phyloP scores from a whole-genome alignment of 2,113 vertebrate genomes.

The Solenodon paradoxus region DNA sequence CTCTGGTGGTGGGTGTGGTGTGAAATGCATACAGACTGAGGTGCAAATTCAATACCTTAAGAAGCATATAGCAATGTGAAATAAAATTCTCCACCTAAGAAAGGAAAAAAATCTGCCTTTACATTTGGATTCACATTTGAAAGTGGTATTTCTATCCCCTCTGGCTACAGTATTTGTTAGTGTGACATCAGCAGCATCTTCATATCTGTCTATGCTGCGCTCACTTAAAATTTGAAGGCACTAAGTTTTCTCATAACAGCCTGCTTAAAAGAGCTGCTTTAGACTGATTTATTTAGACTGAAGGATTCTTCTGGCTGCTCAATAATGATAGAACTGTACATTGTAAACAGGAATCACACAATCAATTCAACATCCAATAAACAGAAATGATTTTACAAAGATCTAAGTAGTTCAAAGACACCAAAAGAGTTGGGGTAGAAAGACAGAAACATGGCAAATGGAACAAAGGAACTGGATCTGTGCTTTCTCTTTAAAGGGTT shows the following conservation, averaged over 20 bases:
- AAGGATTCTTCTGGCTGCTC: not conserved
- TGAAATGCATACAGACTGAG: no score
- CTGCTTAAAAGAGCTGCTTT: not conserved
- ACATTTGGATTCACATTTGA: not conserved
- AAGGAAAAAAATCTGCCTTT: not conserved
- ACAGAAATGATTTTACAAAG: not conserved
- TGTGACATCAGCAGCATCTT: not conserved
- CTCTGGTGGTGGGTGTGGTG: no score
- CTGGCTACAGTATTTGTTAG: not conserved
- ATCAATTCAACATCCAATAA: not conserved
- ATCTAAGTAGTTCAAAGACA: not conserved
- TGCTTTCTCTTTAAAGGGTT: not conserved
- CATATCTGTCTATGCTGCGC: not conserved
- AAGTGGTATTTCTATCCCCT: not conserved
- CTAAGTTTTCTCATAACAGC: not conserved
- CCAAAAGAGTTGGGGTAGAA: not conserved
- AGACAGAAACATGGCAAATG: not conserved
- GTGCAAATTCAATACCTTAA: no score
- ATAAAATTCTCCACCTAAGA: no score
- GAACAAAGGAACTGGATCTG: not conserved
- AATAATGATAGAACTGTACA: conserved; percentile 2
- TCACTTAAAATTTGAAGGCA: not conserved
- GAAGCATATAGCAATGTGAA: no score
- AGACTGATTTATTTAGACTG: no score
- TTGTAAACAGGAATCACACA: not conserved